Percentiles rank a stretch among this genome's conserved stretches.
Conservation (phyloP, 2,888 invertebrate species). For the Polydrusus tereticollis region DNA sequence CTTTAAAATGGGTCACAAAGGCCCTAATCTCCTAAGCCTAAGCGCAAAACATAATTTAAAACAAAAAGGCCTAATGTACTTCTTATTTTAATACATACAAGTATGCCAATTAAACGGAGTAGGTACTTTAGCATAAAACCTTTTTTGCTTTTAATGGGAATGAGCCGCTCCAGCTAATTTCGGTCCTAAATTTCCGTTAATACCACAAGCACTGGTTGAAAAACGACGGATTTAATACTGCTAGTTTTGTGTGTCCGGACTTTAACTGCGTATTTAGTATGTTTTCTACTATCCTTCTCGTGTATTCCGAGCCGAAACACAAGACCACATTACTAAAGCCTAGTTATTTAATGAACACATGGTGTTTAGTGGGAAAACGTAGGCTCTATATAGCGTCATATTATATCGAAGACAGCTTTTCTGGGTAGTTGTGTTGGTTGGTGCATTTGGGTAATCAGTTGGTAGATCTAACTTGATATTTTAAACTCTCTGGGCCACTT, state of each 20-base stretch:
- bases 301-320: conserved; percentile 5
- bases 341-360: conserved; percentile 13
- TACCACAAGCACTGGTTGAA: conserved; percentile 35
- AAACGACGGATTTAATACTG: conserved; percentile 36
- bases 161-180: conserved; percentile 33
- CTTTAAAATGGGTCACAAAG: background rate
- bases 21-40: conserved; percentile 6
- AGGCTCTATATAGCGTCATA: background rate
- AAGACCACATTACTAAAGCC: conserved; percentile 1
- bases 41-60: conserved; percentile 8
- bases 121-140: conserved; percentile 29
- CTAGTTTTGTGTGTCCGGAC: conserved; percentile 31
- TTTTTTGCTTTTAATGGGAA: conserved; percentile 41
- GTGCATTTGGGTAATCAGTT: no score
- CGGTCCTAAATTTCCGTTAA: conserved; percentile 34
- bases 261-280: conserved; percentile 13
- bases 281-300: conserved; percentile 10
- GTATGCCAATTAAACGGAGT: conserved; percentile 30
- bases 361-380: background rate
- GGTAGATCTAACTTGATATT: no score
- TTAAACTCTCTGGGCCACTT: no score
- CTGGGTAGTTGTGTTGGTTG: no score
- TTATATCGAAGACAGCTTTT: no score
- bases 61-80: conserved; percentile 13
- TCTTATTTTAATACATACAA: conserved; percentile 26